Conservation (phyloP, 1,140 invertebrate genomes). For the Littorina saxatilis region DNA sequence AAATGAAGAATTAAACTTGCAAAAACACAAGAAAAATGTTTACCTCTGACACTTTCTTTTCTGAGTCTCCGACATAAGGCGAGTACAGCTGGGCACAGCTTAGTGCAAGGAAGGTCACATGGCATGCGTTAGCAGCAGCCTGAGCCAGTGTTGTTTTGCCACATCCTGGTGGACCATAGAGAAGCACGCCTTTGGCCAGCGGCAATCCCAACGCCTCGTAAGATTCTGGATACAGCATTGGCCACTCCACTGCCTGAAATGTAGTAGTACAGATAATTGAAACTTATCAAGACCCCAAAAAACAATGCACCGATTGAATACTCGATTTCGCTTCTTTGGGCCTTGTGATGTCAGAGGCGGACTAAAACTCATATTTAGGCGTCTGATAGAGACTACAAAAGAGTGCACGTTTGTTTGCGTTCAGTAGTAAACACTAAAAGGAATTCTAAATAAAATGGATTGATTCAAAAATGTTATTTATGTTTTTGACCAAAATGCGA, state of each 20-base stretch:
- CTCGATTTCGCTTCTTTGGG: no score
- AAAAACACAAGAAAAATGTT: no score
- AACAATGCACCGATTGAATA: no score
- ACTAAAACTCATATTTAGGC: no score
- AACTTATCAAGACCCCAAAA: neutral
- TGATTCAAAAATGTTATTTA: no score
- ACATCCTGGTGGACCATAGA: slow-evolving; percentile 72
- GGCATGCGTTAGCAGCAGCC: slow-evolving; percentile 68
- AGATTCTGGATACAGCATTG: slow-evolving; percentile 66
- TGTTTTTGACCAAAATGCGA: no score
- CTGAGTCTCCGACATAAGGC: slow-evolving; percentile 82
- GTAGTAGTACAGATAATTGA: neutral
- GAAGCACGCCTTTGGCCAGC: slow-evolving; percentile 66
- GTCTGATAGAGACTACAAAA: no score
- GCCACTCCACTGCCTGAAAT: slow-evolving; percentile 73
- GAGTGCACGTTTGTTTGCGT: no score
- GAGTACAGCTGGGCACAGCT: slow-evolving; percentile 83
- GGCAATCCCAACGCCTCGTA: slow-evolving; percentile 67
- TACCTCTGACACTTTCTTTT: slow-evolving; percentile 79
- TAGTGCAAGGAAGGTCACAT: slow-evolving; percentile 80
- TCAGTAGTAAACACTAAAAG: no score
- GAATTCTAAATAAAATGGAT: no score
- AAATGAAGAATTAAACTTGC: no score
- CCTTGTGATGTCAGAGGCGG: no score
- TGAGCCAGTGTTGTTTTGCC: slow-evolving; percentile 72